These are phyloP conservation scores for Drosophila lowei DNA, from an alignment of 1,140 invertebrate genomes.

Conservation along the genomic window DNA sequence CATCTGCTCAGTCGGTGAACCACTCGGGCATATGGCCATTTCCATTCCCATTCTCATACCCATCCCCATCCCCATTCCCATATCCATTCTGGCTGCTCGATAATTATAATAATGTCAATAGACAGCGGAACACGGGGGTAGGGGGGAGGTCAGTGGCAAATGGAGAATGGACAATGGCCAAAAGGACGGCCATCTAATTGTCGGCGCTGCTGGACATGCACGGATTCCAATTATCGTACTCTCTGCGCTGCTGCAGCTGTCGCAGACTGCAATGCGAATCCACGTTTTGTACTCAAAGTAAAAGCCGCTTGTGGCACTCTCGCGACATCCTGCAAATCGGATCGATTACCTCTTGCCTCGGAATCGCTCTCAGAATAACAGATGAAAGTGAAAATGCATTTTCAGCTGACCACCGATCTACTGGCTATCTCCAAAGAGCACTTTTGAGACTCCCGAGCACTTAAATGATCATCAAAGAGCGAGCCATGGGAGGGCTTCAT, in stretches of 20 bases:
- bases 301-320: too few relatives aligned
- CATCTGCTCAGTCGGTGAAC: neutral
- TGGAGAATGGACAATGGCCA: too few relatives aligned
- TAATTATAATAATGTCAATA: slow-evolving; percentile 56
- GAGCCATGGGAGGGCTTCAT: slow-evolving; percentile 15
- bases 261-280: too few relatives aligned
- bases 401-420: too few relatives aligned
- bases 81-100: slow-evolving; percentile 13
- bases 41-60: slow-evolving; percentile 1
- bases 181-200: slow-evolving; percentile 1
- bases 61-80: neutral
- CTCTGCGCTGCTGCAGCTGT: too few relatives aligned
- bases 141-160: neutral
- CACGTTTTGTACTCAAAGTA: too few relatives aligned
- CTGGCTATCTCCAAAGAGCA: neutral
- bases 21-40: neutral
- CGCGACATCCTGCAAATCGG: too few relatives aligned
- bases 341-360: too few relatives aligned
- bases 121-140: neutral
- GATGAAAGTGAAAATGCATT: too few relatives aligned
- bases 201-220: slow-evolving; percentile 17
- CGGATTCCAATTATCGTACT: neutral
- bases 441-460: neutral
- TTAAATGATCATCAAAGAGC: slow-evolving; percentile 5
- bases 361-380: too few relatives aligned